These are phyloP conservation scores for Hypomecis punctinalis DNA, from an alignment of 2,888 invertebrate genomes.

Conservation along the genomic window DNA sequence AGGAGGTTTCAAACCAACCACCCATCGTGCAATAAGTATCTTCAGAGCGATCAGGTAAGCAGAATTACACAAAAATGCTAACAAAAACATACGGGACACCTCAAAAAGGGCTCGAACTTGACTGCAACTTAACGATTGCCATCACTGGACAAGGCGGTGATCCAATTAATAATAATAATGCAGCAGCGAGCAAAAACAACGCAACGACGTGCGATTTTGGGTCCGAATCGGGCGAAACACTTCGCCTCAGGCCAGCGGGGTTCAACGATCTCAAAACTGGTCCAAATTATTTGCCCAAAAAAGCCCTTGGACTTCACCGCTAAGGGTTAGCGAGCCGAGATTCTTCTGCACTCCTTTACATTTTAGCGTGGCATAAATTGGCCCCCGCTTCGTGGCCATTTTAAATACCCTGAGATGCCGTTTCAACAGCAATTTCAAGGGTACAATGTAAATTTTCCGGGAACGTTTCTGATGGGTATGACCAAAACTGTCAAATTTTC, in stretches of 20 bases:
- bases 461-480: slow-evolving; percentile 25
- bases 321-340: slow-evolving; percentile 53
- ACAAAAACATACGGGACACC: slow-evolving; percentile 52
- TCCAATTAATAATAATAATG: slow-evolving; percentile 83
- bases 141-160: slow-evolving; percentile 68
- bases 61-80: background rate
- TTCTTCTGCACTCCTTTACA: slow-evolving; percentile 56
- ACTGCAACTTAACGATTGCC: slow-evolving; percentile 64
- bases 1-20: too few species aligned
- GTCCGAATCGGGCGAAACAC: slow-evolving; percentile 77
- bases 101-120: slow-evolving; percentile 47
- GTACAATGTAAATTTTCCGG: slow-evolving; percentile 18
- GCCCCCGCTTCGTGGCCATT: slow-evolving; percentile 22
- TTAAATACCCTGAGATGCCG: slow-evolving; percentile 22
- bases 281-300: slow-evolving; percentile 77
- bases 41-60: too few species aligned
- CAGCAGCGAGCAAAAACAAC: slow-evolving; percentile 70
- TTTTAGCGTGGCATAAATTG: slow-evolving; percentile 49
- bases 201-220: slow-evolving; percentile 78
- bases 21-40: too few species aligned
- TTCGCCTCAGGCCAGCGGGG: slow-evolving; percentile 60
- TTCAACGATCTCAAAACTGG: slow-evolving; percentile 70
- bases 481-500: slow-evolving; percentile 22
- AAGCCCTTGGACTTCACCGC: slow-evolving; percentile 60
- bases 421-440: slow-evolving; percentile 19